Evolutionary conservation across 2,113 vertebrate species (phyloP), one percentile per base, ranked within the genome.

Genomic region (Elanus axillaris): DNA sequence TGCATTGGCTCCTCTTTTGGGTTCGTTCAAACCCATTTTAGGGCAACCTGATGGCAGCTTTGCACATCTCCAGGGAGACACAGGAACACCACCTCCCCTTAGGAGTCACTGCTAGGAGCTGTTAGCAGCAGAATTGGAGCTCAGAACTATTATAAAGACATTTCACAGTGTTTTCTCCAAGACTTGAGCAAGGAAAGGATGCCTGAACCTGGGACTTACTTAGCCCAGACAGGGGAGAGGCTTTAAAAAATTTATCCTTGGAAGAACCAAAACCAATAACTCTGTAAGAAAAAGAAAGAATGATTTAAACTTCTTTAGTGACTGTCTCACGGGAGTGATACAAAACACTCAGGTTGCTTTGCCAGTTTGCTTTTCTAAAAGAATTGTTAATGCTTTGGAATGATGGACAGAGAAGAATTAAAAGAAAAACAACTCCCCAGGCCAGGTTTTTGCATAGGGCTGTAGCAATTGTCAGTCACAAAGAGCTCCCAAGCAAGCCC

Each of bases 321-420:
- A 63, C 21, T 72, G 32, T 75, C 89, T 88, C 87, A 50, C 0
- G 53, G 93, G 89, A 83, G 81, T 59, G 71, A 88, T 84, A 86
- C 48, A 87, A 79, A 76, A 55, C 66, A 60, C 81, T 95, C 81
- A 64, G 76, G 89, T 83, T 55, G 74, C 36, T 94, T 96, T 94
- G 68, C 90, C 76, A 95, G 90, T 95, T 94, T 88, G 90, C 80
- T 97, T 94, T 95, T 92, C 62, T 88, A 86, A 95, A 90, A 90
- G 63, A 92, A 78, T 95, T 82, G 59, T 77, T 89, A 93, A 81
- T 90, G 93, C 62, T 93, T 88, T 76, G 81, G 67, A 81, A 78
- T 84, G 93, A 94, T 47, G 94, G 84, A 91, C 82, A 72, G 78
- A 89, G 71, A 76, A 83, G 78, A 80, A 86, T 83, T 90, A 93